A percentile compares a stretch with the other conserved stretches of the same genome.
These are phyloP conservation scores for Anthopleura xanthogrammica DNA, from an alignment of 92 coral and sea anemone species.

Conservation along the genomic window DNA sequence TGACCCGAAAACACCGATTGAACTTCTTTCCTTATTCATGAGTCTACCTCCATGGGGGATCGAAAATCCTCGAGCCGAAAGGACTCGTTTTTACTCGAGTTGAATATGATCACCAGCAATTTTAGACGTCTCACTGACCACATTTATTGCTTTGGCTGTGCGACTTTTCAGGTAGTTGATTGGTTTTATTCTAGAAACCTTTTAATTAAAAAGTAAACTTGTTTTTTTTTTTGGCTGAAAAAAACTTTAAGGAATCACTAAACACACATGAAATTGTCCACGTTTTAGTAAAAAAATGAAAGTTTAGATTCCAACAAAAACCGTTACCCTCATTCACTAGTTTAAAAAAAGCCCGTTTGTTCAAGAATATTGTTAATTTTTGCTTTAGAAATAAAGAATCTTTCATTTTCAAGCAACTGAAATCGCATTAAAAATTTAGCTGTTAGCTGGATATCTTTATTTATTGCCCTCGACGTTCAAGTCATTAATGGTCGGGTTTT, in stretches of 20 bases:
- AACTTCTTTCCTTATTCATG: background rate
- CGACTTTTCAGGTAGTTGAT: constrained; percentile 11
- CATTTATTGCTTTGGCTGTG: background rate
- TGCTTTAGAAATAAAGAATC: background rate
- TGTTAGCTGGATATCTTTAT: background rate
- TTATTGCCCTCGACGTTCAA: background rate
- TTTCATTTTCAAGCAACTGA: background rate
- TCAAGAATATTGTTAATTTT: background rate
- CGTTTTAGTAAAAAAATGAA: background rate
- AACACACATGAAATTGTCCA: background rate
- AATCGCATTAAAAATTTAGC: background rate
- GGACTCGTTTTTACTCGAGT: background rate
- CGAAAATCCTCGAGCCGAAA: background rate
- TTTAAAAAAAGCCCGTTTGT: background rate
- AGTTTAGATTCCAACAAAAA: background rate
- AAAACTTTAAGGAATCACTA: background rate
- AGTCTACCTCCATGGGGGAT: background rate
- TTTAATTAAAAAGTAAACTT: background rate
- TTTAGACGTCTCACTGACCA: constrained; percentile 13
- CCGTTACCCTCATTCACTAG: background rate
- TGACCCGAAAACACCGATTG: background rate
- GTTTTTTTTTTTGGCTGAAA: background rate
- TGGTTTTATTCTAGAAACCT: background rate
- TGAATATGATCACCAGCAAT: background rate
- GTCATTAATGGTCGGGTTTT: constrained; percentile 7